Evolutionary conservation across 1,140 invertebrate species (phyloP).

Genomic region (Drosophila repleta): DNA sequence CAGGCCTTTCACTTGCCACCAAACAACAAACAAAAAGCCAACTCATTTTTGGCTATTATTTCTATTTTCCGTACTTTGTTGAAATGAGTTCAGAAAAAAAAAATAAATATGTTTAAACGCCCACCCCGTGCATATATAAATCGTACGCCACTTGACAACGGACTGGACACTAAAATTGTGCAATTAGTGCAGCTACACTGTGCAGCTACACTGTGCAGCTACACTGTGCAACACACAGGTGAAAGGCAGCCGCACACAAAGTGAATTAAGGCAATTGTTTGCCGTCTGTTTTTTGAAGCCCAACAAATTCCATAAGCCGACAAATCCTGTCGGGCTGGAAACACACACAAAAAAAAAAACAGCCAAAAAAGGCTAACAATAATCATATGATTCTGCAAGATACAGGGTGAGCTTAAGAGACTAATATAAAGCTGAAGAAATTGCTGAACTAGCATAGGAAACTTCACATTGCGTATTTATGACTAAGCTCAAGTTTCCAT

Average conservation of each 20-base stretch:
- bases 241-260: constrained; percentile 49
- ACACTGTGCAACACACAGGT: constrained; percentile 50
- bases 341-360: too few relatives aligned
- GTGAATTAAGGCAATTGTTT: constrained; percentile 1
- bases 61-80: constrained; percentile 58
- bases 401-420: too few relatives aligned
- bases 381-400: constrained; percentile 30
- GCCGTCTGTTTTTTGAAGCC: neutral
- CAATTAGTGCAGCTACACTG: constrained; percentile 60
- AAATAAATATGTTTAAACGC: constrained; percentile 44
- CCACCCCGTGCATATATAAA: constrained; percentile 53
- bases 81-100: constrained; percentile 71
- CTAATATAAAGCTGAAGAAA: too few relatives aligned
- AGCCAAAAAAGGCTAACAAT: constrained; percentile 32
- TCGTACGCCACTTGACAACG: constrained; percentile 67
- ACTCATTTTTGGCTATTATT: constrained; percentile 71
- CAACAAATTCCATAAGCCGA: constrained; percentile 43
- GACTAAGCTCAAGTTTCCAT: too few relatives aligned
- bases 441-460: too few relatives aligned
- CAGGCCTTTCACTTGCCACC: constrained; percentile 71
- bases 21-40: constrained; percentile 64
- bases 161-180: constrained; percentile 54
- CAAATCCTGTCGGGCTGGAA: constrained; percentile 50
- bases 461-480: too few relatives aligned
- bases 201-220: constrained; percentile 7